Conservation (phyloP, 2,888 invertebrate genomes). For the Epistrophella euchroma region DNA sequence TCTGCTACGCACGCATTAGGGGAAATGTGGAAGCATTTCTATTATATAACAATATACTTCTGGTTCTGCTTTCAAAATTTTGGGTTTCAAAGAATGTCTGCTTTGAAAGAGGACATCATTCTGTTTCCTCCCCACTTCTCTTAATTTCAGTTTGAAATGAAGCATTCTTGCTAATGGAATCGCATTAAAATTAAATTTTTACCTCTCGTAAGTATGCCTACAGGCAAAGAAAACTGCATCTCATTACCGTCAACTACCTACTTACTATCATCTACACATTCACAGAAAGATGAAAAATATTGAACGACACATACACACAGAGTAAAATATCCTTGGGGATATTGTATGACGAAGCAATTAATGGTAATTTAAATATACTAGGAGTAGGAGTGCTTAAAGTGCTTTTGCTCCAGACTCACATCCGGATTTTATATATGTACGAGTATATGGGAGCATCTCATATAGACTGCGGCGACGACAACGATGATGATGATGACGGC, state of each 20-base stretch:
- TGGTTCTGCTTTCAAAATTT: neutral
- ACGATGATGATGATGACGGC: slow-evolving; percentile 2
- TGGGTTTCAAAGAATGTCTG: neutral
- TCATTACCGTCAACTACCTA: slow-evolving; percentile 49
- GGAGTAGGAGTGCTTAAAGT: slow-evolving; percentile 51
- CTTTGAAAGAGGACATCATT: slow-evolving; percentile 6
- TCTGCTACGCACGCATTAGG: too few relatives aligned
- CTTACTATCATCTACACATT: slow-evolving; percentile 9
- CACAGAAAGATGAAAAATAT: neutral
- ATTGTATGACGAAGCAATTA: slow-evolving; percentile 47
- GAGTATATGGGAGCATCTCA: neutral
- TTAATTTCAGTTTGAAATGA: slow-evolving; percentile 7
- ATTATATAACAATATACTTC: too few relatives aligned
- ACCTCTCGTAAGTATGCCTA: slow-evolving; percentile 19
- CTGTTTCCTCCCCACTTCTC: neutral
- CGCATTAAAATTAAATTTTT: slow-evolving; percentile 61
- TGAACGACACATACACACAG: neutral
- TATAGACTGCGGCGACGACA: neutral
- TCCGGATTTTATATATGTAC: slow-evolving; percentile 1
- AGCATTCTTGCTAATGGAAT: slow-evolving; percentile 61
- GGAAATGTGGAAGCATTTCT: too few relatives aligned
- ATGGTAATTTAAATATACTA: slow-evolving; percentile 63
- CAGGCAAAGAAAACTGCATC: slow-evolving; percentile 47
- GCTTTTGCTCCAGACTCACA: slow-evolving; percentile 35
- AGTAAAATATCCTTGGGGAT: slow-evolving; percentile 29